Percentiles rank a stretch among this genome's conserved stretches.
Conservation (phyloP, 2,888 invertebrate species). For the Chrysotoxum bicinctum region DNA sequence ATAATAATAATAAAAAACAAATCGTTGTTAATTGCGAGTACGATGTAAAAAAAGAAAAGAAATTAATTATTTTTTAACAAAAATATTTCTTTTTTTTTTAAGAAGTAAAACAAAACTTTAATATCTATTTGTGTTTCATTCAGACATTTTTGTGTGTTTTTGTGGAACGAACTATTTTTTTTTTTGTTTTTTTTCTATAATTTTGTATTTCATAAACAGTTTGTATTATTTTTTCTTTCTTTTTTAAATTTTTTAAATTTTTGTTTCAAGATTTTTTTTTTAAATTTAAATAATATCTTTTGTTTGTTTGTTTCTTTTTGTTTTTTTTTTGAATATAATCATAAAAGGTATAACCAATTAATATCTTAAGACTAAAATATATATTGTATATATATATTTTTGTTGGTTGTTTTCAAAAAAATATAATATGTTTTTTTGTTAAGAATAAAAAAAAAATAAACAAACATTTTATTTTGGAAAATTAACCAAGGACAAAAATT, state of each 20-base stretch:
- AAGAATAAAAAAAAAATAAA: too few relatives aligned
- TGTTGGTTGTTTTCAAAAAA: constrained; percentile 6
- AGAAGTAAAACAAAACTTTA: constrained; percentile 25
- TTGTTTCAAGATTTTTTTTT: constrained; percentile 30
- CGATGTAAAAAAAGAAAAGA: background rate
- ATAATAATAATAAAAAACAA: constrained; percentile 4
- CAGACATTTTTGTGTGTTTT: constrained; percentile 52
- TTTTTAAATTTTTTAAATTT: background rate
- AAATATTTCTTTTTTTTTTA: constrained; percentile 21
- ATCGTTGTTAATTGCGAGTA: constrained; percentile 26
- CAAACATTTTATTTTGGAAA: background rate
- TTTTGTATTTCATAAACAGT: constrained; percentile 49
- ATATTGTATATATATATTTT: background rate
- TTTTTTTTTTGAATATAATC: constrained; percentile 19
- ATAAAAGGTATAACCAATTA: constrained; percentile 27
- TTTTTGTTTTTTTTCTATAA: constrained; percentile 18
- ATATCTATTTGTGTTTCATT: constrained; percentile 64
- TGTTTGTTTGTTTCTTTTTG: constrained; percentile 10
- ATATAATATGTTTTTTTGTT: constrained; percentile 11
- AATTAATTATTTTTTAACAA: constrained; percentile 8
- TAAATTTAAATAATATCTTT: constrained; percentile 39
- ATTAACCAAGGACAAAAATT: background rate
- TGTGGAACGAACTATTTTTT: constrained; percentile 51
- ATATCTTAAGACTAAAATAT: constrained; percentile 22
- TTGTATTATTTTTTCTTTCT: background rate